Evolutionary conservation across 1,140 invertebrate species (phyloP).

Genomic region (Drosophila pectinifera): DNA sequence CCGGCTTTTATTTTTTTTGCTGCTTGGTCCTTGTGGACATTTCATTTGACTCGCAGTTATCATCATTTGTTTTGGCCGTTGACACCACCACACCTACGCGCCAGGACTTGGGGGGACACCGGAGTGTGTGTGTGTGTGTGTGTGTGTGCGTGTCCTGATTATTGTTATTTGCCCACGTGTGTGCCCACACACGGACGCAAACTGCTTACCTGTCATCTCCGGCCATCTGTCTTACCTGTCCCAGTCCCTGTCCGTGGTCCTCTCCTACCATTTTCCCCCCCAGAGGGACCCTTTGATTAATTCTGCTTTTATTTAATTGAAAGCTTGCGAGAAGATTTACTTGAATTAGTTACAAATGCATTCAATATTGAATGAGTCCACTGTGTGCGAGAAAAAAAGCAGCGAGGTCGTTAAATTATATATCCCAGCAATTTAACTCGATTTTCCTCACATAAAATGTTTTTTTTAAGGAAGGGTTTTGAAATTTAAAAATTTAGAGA

Average conservation of each 20-base stretch:
- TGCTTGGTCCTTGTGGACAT: conserved; percentile 53
- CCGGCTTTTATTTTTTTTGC: conserved; percentile 1
- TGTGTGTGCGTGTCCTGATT: conserved; percentile 35
- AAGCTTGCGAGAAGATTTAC: conserved; percentile 64
- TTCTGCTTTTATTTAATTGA: conserved; percentile 77
- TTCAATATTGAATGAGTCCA: conserved; percentile 44
- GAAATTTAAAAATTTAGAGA: too few relatives aligned
- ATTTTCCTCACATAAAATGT: too few relatives aligned
- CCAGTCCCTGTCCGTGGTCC: background rate
- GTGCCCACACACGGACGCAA: conserved; percentile 37
- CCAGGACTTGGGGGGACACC: background rate
- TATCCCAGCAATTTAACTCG: too few relatives aligned
- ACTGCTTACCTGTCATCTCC: conserved; percentile 59
- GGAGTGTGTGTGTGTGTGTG: conserved; percentile 11
- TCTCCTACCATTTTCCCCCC: background rate
- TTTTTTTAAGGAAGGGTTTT: too few relatives aligned
- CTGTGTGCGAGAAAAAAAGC: background rate
- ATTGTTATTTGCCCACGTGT: conserved; percentile 68
- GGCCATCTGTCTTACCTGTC: conserved; percentile 45
- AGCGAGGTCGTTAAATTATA: background rate
- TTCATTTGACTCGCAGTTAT: conserved; percentile 77
- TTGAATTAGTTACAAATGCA: conserved; percentile 58
- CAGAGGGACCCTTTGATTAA: conserved; percentile 63
- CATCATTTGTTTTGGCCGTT: conserved; percentile 79
- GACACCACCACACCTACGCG: conserved; percentile 55